Evolutionary conservation across 2,888 invertebrate genomes (phyloP).

Genomic region (Tenthredo notha): DNA sequence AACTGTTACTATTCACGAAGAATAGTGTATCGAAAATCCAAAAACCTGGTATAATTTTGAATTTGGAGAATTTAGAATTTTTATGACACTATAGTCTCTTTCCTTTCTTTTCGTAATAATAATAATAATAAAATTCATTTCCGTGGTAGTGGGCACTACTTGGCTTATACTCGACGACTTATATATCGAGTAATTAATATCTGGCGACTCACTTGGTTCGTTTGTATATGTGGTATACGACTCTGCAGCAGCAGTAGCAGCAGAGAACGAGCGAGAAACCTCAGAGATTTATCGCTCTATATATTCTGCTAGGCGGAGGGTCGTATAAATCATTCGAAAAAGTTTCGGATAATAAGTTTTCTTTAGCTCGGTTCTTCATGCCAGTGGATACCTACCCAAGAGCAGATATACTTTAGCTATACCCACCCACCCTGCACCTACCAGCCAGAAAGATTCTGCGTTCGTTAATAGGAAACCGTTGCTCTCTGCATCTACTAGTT

Average conservation of each 20-base stretch:
- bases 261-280: conserved; percentile 10
- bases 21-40: no score
- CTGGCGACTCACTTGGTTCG: conserved; percentile 40
- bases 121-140: not conserved
- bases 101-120: not conserved
- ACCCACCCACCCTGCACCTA: not conserved
- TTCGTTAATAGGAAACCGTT: conserved; percentile 50
- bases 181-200: conserved; percentile 52
- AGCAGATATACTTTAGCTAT: not conserved
- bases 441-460: conserved; percentile 34
- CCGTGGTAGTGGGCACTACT: not conserved
- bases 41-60: no score
- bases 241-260: not conserved
- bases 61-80: no score
- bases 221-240: not conserved
- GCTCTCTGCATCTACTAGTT: not conserved
- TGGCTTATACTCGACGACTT: conserved; percentile 21
- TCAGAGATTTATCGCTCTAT: conserved; percentile 50
- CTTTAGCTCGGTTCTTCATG: conserved; percentile 37
- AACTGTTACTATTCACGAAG: no score
- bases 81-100: no score
- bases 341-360: conserved; percentile 54
- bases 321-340: conserved; percentile 54
- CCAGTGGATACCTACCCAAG: not conserved
- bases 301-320: conserved; percentile 49